Evolutionary conservation across 2,888 invertebrate species (phyloP), one percentile per base, ranked within the genome.

Genomic region (Eupithecia vulgata): DNA sequence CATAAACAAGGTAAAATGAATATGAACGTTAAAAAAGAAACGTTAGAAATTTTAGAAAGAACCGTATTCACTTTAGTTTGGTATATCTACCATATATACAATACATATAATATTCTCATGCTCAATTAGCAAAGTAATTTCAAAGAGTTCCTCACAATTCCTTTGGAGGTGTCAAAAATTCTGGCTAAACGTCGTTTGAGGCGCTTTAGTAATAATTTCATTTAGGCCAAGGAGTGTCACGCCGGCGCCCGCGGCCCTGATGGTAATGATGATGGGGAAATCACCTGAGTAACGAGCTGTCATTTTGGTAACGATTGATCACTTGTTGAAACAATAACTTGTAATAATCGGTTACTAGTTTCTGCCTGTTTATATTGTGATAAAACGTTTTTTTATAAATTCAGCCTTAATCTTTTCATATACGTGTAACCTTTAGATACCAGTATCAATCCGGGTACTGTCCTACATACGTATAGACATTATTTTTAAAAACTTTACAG

Each of bases 181-280:
- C 3, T 57, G 5, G 5, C 13, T 57, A 57, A 57, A 57, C 25
- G 57, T 57, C 0, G 57, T 57, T 57, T 12, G 57, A 57, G 57
- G 57, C 57, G 57, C 57, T 57, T 57, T 13, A 13, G 57, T 57
- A 57, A 57, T 25, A 57, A 57, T 57, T 57, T 57, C 57, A 57
- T 57, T 57, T 57, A 25, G 1, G 57, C 21, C 21, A 12, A 8
- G 5, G 57, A 12, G 5, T 57, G 57, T 57, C 57, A 57, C 57
- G n/a, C 15, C 57, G 21, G 21, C 52, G 52, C 21, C 48, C 21
- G n/a, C 40, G 48, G n/a, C n/a, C n/a, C 1, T 10, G 12, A 0
- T 21, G 52, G 0, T 25, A 21, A 25, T 12, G 4, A 12, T 21
- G 52, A 25, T n/a, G 21, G 45, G 45, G 5, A 12, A 12, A 12